Evolutionary conservation across 2,888 invertebrate genomes (phyloP).

Genomic region (Hedya salicella): DNA sequence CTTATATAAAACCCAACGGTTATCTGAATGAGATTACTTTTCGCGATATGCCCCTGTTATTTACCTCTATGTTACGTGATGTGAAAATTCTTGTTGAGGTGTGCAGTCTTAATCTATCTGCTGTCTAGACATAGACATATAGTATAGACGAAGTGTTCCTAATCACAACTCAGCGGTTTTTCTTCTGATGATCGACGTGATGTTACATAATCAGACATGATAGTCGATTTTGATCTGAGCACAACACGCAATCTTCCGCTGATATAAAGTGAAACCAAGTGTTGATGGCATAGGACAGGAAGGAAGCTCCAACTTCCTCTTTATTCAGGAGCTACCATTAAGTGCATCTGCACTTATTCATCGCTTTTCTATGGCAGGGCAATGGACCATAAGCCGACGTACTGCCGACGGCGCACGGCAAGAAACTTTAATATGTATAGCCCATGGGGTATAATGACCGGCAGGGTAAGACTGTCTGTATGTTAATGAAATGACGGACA

Average conservation of each 20-base stretch:
- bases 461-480: background rate
- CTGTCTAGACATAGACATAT: too few relatives aligned
- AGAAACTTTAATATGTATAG: background rate
- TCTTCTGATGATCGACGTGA: too few relatives aligned
- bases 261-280: conserved; percentile 7
- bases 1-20: too few relatives aligned
- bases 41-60: too few relatives aligned
- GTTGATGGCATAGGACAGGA: conserved; percentile 4
- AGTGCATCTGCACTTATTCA: conserved; percentile 66
- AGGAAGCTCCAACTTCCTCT: conserved; percentile 27
- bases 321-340: conserved; percentile 47
- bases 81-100: too few relatives aligned
- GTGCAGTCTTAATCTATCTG: too few relatives aligned
- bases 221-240: too few relatives aligned
- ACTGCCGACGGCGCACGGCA: conserved; percentile 65
- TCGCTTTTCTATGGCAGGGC: conserved; percentile 61
- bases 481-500: conserved; percentile 1
- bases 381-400: conserved; percentile 78
- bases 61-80: too few relatives aligned
- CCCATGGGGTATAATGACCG: conserved; percentile 13
- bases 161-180: too few relatives aligned
- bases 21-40: too few relatives aligned
- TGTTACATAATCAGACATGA: too few relatives aligned
- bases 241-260: background rate
- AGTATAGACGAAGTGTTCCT: too few relatives aligned